Conservation (phyloP, 2,113 vertebrate genomes). For the Microcebus tavaratra region DNA sequence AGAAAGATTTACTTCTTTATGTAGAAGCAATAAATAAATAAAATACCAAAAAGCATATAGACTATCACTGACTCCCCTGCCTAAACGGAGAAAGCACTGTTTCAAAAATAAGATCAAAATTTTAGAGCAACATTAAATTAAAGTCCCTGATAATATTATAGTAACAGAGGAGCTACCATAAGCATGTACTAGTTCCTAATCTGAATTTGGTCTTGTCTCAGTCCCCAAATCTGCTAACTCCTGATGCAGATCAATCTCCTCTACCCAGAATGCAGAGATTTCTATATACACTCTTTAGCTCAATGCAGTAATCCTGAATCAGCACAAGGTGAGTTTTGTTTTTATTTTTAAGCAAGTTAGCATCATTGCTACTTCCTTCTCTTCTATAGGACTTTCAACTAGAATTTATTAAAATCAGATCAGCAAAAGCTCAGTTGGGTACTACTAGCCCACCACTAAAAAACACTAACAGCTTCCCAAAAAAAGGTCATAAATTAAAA, state of each 20-base stretch:
- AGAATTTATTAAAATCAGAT: slow-evolving; percentile 8
- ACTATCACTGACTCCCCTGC: background rate
- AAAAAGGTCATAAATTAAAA: background rate
- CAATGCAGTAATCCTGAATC: background rate
- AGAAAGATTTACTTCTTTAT: background rate
- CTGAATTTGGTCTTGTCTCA: background rate
- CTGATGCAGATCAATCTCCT: background rate
- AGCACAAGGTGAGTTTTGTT: background rate
- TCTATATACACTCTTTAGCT: background rate
- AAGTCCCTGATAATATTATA: background rate
- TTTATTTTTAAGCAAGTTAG: background rate
- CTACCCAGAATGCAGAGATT: background rate
- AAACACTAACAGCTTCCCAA: background rate
- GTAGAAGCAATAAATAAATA: background rate
- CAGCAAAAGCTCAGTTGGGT: background rate
- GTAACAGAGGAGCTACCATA: background rate
- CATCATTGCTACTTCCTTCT: background rate
- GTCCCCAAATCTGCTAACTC: background rate
- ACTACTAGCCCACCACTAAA: background rate
- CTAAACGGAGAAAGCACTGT: background rate
- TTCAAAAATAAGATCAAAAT: background rate
- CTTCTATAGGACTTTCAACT: background rate
- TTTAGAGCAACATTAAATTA: background rate
- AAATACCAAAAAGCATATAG: background rate
- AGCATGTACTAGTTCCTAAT: background rate